These are phyloP conservation scores for Lepus europaeus DNA, from an alignment of 2,113 vertebrate genomes.

Conservation along the genomic window DNA sequence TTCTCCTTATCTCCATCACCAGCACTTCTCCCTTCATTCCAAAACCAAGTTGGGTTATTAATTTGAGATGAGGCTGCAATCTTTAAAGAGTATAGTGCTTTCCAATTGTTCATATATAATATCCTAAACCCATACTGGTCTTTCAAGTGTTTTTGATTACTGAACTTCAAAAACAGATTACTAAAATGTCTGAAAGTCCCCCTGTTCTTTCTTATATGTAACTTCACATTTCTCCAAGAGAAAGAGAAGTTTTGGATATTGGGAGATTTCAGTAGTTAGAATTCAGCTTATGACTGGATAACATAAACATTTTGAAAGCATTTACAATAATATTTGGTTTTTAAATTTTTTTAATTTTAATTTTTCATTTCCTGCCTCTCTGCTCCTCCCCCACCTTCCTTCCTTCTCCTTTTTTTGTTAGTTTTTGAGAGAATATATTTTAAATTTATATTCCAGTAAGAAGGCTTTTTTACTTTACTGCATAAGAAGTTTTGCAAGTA, in stretches of 20 bases:
- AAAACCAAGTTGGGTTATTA: slow-evolving; percentile 65
- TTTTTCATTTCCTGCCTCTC: too few relatives aligned
- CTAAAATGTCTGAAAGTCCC: slow-evolving; percentile 64
- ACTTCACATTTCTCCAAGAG: slow-evolving; percentile 36
- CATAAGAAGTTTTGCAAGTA: too few relatives aligned
- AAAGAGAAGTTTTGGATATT: not conserved
- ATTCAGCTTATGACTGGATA: not conserved
- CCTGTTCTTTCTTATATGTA: not conserved
- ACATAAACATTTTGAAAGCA: slow-evolving; percentile 25
- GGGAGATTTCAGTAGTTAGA: slow-evolving; percentile 6
- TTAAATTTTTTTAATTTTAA: too few relatives aligned
- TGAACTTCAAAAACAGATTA: slow-evolving; percentile 74
- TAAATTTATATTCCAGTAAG: too few relatives aligned
- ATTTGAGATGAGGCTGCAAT: slow-evolving; percentile 79
- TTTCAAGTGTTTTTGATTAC: slow-evolving; percentile 85
- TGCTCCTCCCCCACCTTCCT: too few relatives aligned
- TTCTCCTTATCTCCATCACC: slow-evolving; percentile 39
- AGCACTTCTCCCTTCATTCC: slow-evolving; percentile 15
- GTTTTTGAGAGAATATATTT: too few relatives aligned
- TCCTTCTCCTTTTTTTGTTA: too few relatives aligned
- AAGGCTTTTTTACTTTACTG: too few relatives aligned
- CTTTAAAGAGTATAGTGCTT: slow-evolving; percentile 77
- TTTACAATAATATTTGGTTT: slow-evolving; percentile 14
- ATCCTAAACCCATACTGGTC: slow-evolving; percentile 70
- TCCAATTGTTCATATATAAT: slow-evolving; percentile 78